Evolutionary conservation across 2,113 vertebrate genomes (phyloP).

Genomic region (Sus scrofa): T2T-Sscrofa CM000812.6:47834501-47835000

Average conservation of each 20-base stretch:
- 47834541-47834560: background rate
- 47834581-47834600: background rate
- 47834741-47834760: background rate
- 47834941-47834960: accelerated
- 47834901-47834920: background rate
- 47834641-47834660: background rate
- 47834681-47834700: background rate
- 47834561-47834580: background rate
- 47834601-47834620: background rate
- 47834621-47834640: background rate
- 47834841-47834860: background rate
- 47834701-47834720: background rate
- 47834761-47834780: background rate
- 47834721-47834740: background rate
- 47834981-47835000: background rate
- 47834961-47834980: background rate
- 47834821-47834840: background rate
- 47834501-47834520: background rate
- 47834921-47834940: background rate
- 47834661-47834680: background rate
- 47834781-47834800: background rate
- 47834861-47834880: background rate
- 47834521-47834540: background rate
- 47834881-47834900: background rate
- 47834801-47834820: background rate